These are phyloP conservation scores for Melanaphis sacchari DNA, from an alignment of 1,140 invertebrate species.

Conservation along the genomic window DNA sequence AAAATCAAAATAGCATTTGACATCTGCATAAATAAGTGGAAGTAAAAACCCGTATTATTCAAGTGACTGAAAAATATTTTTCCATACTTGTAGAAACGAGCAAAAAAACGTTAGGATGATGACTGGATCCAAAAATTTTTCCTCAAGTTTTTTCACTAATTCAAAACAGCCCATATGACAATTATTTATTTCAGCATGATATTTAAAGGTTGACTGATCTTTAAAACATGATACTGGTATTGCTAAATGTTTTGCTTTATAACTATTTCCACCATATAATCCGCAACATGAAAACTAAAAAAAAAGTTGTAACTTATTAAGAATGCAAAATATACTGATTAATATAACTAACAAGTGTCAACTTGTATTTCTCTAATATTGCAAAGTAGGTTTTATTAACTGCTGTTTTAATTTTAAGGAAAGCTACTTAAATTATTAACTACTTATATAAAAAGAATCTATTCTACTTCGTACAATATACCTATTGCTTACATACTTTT, in stretches of 20 bases:
- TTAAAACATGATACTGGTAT: slow-evolving; percentile 30
- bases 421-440: no score
- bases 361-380: no score
- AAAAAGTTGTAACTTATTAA: neutral
- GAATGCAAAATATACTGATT: neutral
- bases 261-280: slow-evolving; percentile 32
- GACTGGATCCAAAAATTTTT: slow-evolving; percentile 39
- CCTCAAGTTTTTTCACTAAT: slow-evolving; percentile 27
- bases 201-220: neutral
- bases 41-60: neutral
- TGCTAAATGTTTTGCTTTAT: slow-evolving; percentile 19
- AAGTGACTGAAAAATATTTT: neutral
- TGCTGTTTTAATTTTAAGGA: no score
- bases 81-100: slow-evolving; percentile 43
- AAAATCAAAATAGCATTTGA: slow-evolving; percentile 44
- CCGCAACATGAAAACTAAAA: slow-evolving; percentile 45
- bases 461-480: no score
- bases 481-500: no score
- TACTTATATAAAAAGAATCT: no score
- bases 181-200: neutral
- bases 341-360: no score
- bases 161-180: slow-evolving; percentile 3
- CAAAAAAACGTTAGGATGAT: slow-evolving; percentile 33
- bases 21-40: slow-evolving; percentile 15
- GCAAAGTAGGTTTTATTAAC: no score